Conservation (phyloP, 2,797 vertebrate species). For the Melanotaenia boesemani region DNA sequence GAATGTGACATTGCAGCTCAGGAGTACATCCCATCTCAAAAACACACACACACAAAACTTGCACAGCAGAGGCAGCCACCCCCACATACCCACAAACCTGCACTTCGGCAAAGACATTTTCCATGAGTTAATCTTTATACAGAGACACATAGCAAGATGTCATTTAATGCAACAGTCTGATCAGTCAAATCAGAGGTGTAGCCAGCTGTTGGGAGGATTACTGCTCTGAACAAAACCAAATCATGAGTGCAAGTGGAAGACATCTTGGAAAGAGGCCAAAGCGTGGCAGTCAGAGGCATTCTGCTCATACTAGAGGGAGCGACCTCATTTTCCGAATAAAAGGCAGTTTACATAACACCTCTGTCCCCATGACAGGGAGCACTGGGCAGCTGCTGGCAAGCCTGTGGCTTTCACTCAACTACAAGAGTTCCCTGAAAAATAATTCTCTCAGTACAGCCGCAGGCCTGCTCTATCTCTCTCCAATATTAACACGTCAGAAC, state of each 20-base stretch:
- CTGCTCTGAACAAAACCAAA: conserved; percentile 58
- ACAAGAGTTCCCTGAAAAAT: conserved; percentile 62
- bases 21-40: conserved; percentile 26
- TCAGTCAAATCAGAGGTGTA: conserved; percentile 53
- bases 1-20: conserved; percentile 42
- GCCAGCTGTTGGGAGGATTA: conserved; percentile 58
- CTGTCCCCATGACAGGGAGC: conserved; percentile 73
- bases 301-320: conserved; percentile 78
- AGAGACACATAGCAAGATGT: conserved; percentile 45
- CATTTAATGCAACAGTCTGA: conserved; percentile 62
- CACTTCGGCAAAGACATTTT: conserved; percentile 76
- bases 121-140: conserved; percentile 73
- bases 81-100: conserved; percentile 64
- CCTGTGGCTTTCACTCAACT: conserved; percentile 66
- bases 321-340: conserved; percentile 81
- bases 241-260: conserved; percentile 72
- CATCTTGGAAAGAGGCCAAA: conserved; percentile 73
- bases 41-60: conserved; percentile 39
- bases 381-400: conserved; percentile 71
- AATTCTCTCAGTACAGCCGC: conserved; percentile 45
- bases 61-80: conserved; percentile 40
- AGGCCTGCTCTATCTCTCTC: conserved; percentile 40
- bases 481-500: conserved; percentile 51
- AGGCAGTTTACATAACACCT: conserved; percentile 84
- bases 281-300: conserved; percentile 67